Conservation (phyloP, 1,140 invertebrate species). For the Zophobas atratus region DNA sequence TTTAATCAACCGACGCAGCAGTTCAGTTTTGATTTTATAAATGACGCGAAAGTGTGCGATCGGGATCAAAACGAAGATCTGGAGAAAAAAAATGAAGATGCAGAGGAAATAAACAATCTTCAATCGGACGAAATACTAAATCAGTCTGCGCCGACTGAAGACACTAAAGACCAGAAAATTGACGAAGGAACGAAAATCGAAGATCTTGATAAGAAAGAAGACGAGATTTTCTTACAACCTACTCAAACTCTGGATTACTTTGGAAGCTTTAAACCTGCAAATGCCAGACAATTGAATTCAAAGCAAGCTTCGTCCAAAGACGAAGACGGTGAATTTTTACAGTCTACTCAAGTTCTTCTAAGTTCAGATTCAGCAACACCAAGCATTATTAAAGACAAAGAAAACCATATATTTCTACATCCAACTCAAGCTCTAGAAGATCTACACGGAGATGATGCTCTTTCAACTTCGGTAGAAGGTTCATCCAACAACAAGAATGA, state of each 20-base stretch:
- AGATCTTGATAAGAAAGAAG: constrained; percentile 43
- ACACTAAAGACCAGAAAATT: neutral
- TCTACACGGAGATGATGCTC: too few species aligned
- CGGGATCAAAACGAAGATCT: neutral
- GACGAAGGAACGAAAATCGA: neutral
- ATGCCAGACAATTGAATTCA: too few species aligned
- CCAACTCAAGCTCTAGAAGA: too few species aligned
- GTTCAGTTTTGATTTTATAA: constrained; percentile 32
- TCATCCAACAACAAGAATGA: too few species aligned
- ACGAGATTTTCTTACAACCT: constrained; percentile 46
- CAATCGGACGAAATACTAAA: neutral
- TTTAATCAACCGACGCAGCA: constrained; percentile 13
- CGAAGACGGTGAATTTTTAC: too few species aligned
- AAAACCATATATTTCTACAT: too few species aligned
- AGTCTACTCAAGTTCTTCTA: too few species aligned
- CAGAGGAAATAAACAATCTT: neutral
- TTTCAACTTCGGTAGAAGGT: too few species aligned
- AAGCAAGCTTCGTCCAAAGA: too few species aligned
- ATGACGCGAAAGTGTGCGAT: neutral
- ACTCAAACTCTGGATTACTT: constrained; percentile 7
- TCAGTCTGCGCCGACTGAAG: neutral
- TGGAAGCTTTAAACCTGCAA: too few species aligned
- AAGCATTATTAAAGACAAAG: too few species aligned
- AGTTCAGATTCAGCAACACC: too few species aligned
- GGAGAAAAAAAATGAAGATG: constrained; percentile 19